Base-by-base conservation (phyloP, 2,797 vertebrate species). In the Acestrorhynchus altus region DNA sequence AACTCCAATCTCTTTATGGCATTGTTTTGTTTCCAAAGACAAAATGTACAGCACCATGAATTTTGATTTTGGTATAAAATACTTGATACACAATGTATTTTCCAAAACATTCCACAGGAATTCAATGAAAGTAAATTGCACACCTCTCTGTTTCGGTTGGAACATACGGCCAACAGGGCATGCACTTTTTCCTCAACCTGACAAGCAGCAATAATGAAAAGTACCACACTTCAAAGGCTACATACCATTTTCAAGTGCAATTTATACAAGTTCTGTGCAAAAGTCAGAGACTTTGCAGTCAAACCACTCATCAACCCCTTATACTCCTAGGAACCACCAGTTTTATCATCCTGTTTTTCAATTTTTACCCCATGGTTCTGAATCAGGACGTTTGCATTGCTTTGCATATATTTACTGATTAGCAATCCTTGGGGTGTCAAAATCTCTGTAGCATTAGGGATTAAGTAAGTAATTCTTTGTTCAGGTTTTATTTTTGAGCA, bases 161-260 rank as follows among this genome's bases (percentile, higher is more conserved):
- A 24, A 49, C 24, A 44, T 51, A n/a, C 15, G 47, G 8, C 15
- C n/a, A n/a, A 60, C 11, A 24, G 22, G 26, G 22, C 10, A 40
- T 20, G 52, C 54, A 26, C 54, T 56, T 4, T 22, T 28, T 57
- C 54, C 54, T 28, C 16, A 57, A 28, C 7, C 24, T 24, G 20
- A 35, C 31, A 35, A 35, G 6, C 31, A 35, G 31, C 31, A 35
- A 35, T 35, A 35, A 35, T 35, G 6, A 54, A 16, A 51, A 47
- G 46, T 31, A 39, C 56, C 22, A 9, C 22, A 44, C 28, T 44
- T 51, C 39, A 60, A 63, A 67, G 39, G 35, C 13, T 16, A 66
- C 8, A 7, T 68, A 61, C 40, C 44, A 66, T 77, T 71, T 82
- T 83, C 68, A 84, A 85, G 86, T 86, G 83, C 79, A 88, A 70